Conservation (phyloP, 2,113 vertebrate species). For the Neolamprologus brichardi region DNA sequence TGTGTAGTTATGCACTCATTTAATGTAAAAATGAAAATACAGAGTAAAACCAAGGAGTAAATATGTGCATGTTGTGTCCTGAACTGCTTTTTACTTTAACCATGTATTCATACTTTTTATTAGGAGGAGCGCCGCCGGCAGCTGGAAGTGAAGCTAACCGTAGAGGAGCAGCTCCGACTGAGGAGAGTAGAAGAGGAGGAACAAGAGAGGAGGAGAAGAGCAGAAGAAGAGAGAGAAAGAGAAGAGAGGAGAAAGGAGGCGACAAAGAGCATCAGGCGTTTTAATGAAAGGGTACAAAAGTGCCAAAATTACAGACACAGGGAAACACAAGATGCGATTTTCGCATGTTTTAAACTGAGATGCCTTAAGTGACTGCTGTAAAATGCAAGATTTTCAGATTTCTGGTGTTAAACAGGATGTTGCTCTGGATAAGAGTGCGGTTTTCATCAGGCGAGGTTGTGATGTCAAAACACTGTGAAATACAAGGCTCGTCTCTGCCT, state of each 20-base stretch:
- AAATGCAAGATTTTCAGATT: background rate
- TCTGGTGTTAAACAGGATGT: background rate
- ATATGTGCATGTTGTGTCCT: background rate
- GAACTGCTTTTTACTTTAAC: background rate
- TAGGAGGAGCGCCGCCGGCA: slow-evolving; percentile 70
- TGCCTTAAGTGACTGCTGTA: background rate
- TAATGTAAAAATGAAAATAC: background rate
- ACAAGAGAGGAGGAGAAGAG: slow-evolving; percentile 67
- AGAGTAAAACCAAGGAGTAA: background rate
- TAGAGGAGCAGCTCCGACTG: slow-evolving; percentile 70
- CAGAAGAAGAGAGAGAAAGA: slow-evolving; percentile 71
- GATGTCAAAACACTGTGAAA: background rate
- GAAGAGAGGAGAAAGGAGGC: slow-evolving; percentile 71
- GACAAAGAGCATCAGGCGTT: slow-evolving; percentile 70
- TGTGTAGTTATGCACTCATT: background rate
- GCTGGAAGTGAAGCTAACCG: slow-evolving; percentile 68
- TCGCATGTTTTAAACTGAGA: background rate
- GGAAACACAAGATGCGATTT: background rate
- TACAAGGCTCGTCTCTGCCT: background rate
- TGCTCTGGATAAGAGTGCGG: background rate
- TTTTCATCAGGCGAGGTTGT: background rate
- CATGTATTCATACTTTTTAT: background rate
- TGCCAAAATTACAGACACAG: background rate
- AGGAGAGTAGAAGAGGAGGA: slow-evolving; percentile 75
- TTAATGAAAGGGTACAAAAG: slow-evolving; percentile 75